Evolutionary conservation across 2,888 invertebrate genomes (phyloP).

Genomic region (Germaria angustata): DNA sequence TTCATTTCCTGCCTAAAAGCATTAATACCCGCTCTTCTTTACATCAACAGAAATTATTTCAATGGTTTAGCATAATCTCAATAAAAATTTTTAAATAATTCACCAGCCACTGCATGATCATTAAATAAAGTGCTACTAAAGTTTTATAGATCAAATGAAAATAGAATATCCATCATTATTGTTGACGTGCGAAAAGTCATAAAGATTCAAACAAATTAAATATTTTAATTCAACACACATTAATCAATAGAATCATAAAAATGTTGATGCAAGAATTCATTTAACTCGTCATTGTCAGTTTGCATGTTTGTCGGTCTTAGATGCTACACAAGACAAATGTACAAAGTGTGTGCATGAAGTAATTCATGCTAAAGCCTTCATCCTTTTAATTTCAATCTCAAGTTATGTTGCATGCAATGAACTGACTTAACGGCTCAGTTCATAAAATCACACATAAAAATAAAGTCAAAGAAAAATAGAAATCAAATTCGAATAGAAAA

Average conservation of each 20-base stretch:
- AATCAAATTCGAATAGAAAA: constrained; percentile 56
- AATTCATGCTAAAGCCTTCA: constrained; percentile 37
- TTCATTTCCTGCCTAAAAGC: background rate
- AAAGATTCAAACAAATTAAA: constrained; percentile 51
- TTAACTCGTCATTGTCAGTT: constrained; percentile 60
- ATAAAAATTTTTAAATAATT: constrained; percentile 6
- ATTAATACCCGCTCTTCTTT: background rate
- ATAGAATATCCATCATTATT: constrained; percentile 44
- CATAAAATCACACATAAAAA: background rate
- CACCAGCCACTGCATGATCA: background rate
- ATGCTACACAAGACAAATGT: background rate
- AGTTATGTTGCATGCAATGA: constrained; percentile 52
- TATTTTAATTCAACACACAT: constrained; percentile 53
- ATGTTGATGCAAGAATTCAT: constrained; percentile 22
- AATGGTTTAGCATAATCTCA: background rate
- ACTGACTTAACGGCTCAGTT: background rate
- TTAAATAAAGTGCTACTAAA: constrained; percentile 10
- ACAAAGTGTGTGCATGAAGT: background rate
- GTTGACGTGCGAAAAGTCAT: constrained; percentile 60
- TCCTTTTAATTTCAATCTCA: constrained; percentile 56
- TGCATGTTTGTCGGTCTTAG: constrained; percentile 53
- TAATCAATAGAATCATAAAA: constrained; percentile 56
- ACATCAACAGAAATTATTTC: background rate
- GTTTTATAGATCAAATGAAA: background rate
- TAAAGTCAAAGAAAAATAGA: background rate